A percentile compares a stretch with the other conserved stretches of the same genome.
These are phyloP conservation scores for Stenodera caucasica DNA, from an alignment of 2,888 invertebrate species.

Conservation along the genomic window DNA sequence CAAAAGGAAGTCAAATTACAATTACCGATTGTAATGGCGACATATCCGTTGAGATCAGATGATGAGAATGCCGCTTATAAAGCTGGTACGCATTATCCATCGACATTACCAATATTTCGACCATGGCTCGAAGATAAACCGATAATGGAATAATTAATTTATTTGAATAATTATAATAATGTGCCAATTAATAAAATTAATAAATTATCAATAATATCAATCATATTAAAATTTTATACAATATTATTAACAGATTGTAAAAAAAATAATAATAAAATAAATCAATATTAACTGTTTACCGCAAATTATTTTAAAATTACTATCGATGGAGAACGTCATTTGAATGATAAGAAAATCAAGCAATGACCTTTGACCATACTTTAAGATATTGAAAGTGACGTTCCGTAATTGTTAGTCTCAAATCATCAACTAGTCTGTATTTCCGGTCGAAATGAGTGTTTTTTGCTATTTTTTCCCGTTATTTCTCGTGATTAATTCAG, in stretches of 20 bases:
- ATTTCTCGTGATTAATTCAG: background rate
- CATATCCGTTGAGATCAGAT: conserved; percentile 79
- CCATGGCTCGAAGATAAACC: conserved; percentile 83
- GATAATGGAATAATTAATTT: conserved; percentile 41
- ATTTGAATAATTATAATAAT: conserved; percentile 5
- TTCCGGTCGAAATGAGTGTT: conserved; percentile 9
- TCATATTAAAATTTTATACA: background rate
- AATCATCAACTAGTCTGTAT: too few species aligned
- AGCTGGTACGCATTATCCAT: conserved; percentile 89
- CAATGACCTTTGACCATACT: conserved; percentile 24
- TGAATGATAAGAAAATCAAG: conserved; percentile 14
- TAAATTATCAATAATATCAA: background rate
- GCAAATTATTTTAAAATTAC: conserved; percentile 2
- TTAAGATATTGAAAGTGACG: conserved; percentile 15
- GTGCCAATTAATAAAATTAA: conserved; percentile 18
- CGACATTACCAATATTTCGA: conserved; percentile 86
- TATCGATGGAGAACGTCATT: conserved; percentile 18
- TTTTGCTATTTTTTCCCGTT: conserved; percentile 5
- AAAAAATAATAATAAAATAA: background rate
- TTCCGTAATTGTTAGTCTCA: conserved; percentile 11
- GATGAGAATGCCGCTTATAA: conserved; percentile 70
- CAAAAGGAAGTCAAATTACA: conserved; percentile 92
- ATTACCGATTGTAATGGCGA: conserved; percentile 87
- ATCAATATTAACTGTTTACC: background rate
- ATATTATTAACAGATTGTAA: background rate